These are phyloP conservation scores for Hypercompe scribonia DNA, from an alignment of 2,888 invertebrate genomes.

Conservation along the genomic window DNA sequence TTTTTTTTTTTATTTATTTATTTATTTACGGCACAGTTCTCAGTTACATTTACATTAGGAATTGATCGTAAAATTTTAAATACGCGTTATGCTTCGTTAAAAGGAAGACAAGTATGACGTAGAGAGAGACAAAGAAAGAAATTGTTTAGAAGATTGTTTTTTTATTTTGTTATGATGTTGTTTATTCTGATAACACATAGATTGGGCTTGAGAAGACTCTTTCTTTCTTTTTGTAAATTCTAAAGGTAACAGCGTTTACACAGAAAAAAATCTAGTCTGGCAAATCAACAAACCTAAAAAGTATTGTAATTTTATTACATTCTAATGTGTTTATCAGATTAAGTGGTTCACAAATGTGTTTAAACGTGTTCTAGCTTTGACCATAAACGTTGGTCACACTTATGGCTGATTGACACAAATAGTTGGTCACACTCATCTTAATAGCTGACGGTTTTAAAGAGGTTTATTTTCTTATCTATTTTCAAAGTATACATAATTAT, in stretches of 20 bases:
- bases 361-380: neutral
- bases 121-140: neutral
- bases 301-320: neutral
- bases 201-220: no score
- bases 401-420: neutral
- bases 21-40: neutral
- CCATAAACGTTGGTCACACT: neutral
- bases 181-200: no score
- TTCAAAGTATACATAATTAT: neutral
- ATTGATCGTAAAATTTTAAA: neutral
- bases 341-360: neutral
- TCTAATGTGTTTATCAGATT: neutral
- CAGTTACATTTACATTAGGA: neutral
- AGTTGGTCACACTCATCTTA: neutral
- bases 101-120: no score
- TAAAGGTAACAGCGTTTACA: neutral
- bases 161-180: no score
- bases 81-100: neutral
- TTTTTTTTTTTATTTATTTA: neutral
- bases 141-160: neutral
- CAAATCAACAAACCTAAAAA: neutral
- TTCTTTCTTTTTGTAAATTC: no score
- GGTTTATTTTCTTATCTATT: conserved; percentile 11
- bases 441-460: conserved; percentile 1
- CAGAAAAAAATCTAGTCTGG: neutral